These are phyloP conservation scores for Norana najaformis DNA, from an alignment of 2,888 invertebrate genomes.

Conservation along the genomic window DNA sequence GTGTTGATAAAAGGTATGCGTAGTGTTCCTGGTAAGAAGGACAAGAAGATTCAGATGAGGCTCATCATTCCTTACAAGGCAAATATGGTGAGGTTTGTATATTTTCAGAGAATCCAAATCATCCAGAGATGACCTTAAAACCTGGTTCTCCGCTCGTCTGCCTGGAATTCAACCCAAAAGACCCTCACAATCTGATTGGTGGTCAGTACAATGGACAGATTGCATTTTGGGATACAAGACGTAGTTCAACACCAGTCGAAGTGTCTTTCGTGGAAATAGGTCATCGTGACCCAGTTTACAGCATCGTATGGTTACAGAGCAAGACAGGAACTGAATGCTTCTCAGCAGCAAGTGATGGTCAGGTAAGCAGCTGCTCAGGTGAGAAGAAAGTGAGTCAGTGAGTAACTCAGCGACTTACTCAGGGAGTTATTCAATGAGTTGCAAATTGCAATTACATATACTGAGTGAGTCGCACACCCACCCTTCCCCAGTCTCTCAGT, in stretches of 20 bases:
- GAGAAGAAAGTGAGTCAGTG: neutral
- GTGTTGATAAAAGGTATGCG: no score
- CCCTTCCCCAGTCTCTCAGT: neutral
- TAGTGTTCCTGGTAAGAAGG: no score
- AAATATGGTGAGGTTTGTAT: neutral
- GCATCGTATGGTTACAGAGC: slow-evolving; percentile 87
- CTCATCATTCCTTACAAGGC: neutral
- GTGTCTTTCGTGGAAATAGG: slow-evolving; percentile 79
- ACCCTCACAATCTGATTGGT: slow-evolving; percentile 67
- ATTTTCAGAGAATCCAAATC: slow-evolving; percentile 79
- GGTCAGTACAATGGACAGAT: slow-evolving; percentile 66
- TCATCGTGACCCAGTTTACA: slow-evolving; percentile 84
- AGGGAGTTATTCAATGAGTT: neutral
- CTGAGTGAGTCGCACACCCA: neutral
- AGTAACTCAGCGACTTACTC: no score
- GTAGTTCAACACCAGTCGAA: slow-evolving; percentile 79
- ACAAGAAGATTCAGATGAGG: neutral
- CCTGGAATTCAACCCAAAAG: slow-evolving; percentile 85
- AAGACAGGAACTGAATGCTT: slow-evolving; percentile 94
- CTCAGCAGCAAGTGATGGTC: slow-evolving; percentile 88
- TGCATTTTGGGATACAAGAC: slow-evolving; percentile 65
- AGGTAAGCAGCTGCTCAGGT: no score
- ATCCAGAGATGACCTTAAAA: slow-evolving; percentile 77
- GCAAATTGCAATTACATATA: neutral
- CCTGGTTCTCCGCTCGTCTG: slow-evolving; percentile 79